A percentile compares a stretch with the other conserved stretches of the same genome.
These are phyloP conservation scores for Gallirallus australis DNA, from an alignment of 2,797 vertebrate genomes.

Conservation along the genomic window DNA sequence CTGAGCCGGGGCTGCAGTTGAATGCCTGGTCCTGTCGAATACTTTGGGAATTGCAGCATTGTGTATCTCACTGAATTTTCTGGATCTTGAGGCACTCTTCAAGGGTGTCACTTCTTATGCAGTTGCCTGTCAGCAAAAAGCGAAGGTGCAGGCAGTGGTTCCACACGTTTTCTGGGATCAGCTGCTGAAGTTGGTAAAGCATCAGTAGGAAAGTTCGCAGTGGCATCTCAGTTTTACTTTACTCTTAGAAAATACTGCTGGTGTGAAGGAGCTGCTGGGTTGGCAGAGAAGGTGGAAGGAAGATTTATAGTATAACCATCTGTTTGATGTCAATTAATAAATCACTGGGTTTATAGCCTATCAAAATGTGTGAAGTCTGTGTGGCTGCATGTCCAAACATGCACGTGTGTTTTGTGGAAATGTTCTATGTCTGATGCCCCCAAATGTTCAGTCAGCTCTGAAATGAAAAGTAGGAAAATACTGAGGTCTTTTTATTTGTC, in stretches of 20 bases:
- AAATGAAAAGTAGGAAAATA: not conserved
- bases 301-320: not conserved
- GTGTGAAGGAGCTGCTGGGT: not conserved
- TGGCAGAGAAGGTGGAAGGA: not conserved
- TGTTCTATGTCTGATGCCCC: not conserved
- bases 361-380: not conserved
- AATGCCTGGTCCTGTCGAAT: not conserved
- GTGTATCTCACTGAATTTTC: not conserved
- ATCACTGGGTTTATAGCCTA: not conserved
- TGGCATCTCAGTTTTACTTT: not conserved
- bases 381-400: not conserved
- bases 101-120: not conserved
- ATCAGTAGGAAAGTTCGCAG: not conserved
- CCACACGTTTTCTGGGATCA: accelerated
- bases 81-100: not conserved
- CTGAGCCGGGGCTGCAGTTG: not conserved
- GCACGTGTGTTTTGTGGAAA: not conserved
- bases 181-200: not conserved
- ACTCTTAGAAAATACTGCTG: not conserved
- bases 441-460: not conserved
- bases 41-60: accelerated
- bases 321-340: not conserved
- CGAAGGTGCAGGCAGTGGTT: not conserved
- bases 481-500: not conserved
- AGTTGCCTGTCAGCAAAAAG: not conserved